phyloP scores from a whole-genome alignment of 1,140 invertebrate genomes.

The Sinonovacula constricta region DNA sequence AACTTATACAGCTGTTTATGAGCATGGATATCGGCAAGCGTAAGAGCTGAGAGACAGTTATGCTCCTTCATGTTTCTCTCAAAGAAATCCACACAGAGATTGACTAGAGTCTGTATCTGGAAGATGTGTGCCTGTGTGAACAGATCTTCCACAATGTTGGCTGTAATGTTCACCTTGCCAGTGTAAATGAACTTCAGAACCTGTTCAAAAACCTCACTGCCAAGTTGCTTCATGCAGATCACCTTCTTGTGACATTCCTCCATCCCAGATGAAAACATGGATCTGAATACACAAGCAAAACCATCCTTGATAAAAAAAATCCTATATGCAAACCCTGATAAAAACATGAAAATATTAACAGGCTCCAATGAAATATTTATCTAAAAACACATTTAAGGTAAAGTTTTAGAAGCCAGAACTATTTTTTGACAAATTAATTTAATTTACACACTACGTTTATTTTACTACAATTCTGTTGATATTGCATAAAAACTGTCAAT shows the following conservation, averaged over 20 bases:
- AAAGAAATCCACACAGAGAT: conserved; percentile 72
- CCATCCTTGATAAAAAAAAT: too few species aligned
- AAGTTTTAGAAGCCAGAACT: too few species aligned
- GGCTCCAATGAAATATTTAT: too few species aligned
- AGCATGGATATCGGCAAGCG: conserved; percentile 69
- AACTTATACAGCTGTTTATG: conserved; percentile 69
- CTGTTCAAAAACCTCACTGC: conserved; percentile 69
- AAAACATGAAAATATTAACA: too few species aligned
- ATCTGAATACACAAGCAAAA: too few species aligned
- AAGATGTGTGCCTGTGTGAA: conserved; percentile 73
- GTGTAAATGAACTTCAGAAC: conserved; percentile 74
- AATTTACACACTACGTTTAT: too few species aligned
- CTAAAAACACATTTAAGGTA: too few species aligned
- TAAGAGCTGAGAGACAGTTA: conserved; percentile 71
- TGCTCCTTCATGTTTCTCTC: conserved; percentile 69
- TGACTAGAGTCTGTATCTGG: conserved; percentile 67
- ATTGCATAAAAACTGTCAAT: too few species aligned
- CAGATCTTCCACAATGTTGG: conserved; percentile 65
- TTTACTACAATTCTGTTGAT: too few species aligned
- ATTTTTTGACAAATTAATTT: too few species aligned
- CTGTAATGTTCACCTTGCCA: conserved; percentile 68
- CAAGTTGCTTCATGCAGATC: conserved; percentile 69
- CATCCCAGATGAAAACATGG: conserved; percentile 76
- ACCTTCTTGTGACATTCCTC: conserved; percentile 70
- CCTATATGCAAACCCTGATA: too few species aligned